These are phyloP conservation scores for Microctenopoma steveboyesi DNA, from an alignment of 2,797 vertebrate genomes.

Conservation along the genomic window DNA sequence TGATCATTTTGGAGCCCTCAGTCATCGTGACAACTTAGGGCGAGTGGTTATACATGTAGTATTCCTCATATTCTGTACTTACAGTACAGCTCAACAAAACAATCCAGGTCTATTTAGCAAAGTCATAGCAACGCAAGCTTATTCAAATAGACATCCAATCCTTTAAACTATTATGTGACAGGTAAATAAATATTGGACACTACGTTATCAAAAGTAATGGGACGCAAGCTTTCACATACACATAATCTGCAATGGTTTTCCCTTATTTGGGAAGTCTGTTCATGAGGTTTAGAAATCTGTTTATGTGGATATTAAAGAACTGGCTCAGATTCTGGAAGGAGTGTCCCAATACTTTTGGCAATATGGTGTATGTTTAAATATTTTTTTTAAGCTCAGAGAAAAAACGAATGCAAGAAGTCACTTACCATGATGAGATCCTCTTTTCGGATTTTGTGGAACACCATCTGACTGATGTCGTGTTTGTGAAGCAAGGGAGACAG, in stretches of 20 bases:
- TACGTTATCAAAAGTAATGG: too few species aligned
- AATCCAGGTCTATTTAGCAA: background rate
- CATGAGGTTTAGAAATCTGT: background rate
- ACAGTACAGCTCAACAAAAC: background rate
- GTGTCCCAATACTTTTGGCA: too few species aligned
- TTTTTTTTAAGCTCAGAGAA: background rate
- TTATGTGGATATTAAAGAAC: too few species aligned
- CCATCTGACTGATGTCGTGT: slow-evolving; percentile 96
- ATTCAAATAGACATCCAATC: background rate
- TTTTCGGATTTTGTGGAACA: slow-evolving; percentile 97
- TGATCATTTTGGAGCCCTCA: background rate
- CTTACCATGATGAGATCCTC: slow-evolving; percentile 94
- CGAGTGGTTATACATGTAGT: background rate
- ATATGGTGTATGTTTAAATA: too few species aligned
- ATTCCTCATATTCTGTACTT: background rate
- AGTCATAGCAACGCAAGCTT: background rate
- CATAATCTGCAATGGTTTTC: too few species aligned
- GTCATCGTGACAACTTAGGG: background rate
- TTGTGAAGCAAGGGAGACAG: slow-evolving; percentile 87
- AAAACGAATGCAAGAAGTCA: background rate
- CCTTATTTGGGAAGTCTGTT: too few species aligned
- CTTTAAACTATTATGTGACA: background rate
- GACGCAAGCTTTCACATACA: too few species aligned
- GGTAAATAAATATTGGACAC: background rate
- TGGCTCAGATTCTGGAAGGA: too few species aligned